These are phyloP conservation scores for Horisme vitalbata DNA, from an alignment of 2,888 invertebrate genomes.

Conservation along the genomic window DNA sequence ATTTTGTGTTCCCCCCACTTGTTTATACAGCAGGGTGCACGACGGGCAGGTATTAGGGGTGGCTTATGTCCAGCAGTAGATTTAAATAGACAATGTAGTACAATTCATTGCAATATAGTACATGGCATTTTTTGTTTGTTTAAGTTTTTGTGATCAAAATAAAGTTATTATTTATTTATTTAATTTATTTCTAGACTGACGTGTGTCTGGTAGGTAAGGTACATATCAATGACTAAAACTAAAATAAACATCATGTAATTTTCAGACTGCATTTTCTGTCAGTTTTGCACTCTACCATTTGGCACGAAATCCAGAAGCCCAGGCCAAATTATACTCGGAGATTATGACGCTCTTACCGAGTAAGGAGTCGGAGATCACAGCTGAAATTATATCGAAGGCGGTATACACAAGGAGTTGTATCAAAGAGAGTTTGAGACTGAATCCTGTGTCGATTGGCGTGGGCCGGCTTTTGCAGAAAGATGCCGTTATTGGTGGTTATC, in stretches of 20 bases:
- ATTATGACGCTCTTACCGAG: slow-evolving; percentile 79
- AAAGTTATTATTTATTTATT: too few species aligned
- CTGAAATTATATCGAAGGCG: slow-evolving; percentile 83
- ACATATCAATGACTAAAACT: too few species aligned
- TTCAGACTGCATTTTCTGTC: slow-evolving; percentile 89
- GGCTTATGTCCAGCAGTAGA: too few species aligned
- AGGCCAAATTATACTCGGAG: slow-evolving; percentile 87
- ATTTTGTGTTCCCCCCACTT: too few species aligned
- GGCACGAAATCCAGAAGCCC: slow-evolving; percentile 86
- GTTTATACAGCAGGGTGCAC: too few species aligned
- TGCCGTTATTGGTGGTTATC: slow-evolving; percentile 87
- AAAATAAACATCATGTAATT: slow-evolving; percentile 25
- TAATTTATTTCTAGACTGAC: too few species aligned
- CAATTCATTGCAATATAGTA: too few species aligned
- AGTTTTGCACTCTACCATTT: slow-evolving; percentile 92
- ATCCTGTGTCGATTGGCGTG: slow-evolving; percentile 92
- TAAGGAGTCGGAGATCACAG: slow-evolving; percentile 76
- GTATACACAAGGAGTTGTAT: slow-evolving; percentile 90
- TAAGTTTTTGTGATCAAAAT: too few species aligned
- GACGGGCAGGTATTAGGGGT: too few species aligned
- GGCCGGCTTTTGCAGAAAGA: slow-evolving; percentile 89
- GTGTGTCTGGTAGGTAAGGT: too few species aligned
- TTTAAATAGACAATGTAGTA: too few species aligned
- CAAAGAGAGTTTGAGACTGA: slow-evolving; percentile 92
- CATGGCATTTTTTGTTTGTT: too few species aligned